These are phyloP conservation scores for Acanthopleura granulata DNA, from an alignment of 2,888 invertebrate species.

Conservation along the genomic window DNA sequence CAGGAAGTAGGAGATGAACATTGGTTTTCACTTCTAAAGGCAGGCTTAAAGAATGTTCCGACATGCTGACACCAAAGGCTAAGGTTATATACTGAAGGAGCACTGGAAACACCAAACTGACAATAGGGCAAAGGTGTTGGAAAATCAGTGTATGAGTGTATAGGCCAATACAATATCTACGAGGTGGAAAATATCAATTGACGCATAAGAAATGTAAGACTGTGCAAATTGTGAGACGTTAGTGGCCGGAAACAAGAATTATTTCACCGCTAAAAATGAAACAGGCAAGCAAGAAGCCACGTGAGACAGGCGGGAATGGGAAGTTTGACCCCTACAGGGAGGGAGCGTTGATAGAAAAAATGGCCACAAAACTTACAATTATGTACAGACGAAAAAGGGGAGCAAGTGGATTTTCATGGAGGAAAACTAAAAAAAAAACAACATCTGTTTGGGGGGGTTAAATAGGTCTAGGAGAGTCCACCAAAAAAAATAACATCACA, in stretches of 20 bases:
- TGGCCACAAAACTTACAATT: not conserved
- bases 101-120: not conserved
- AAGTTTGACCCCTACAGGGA: not conserved
- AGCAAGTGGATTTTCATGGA: not conserved
- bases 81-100: constrained; percentile 3
- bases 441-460: not conserved
- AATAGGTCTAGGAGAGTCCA: not conserved
- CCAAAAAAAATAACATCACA: not conserved
- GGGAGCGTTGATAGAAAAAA: not conserved
- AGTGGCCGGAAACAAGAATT: constrained; percentile 6
- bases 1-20: not conserved
- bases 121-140: constrained; percentile 3
- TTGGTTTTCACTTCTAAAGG: not conserved
- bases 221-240: constrained; percentile 17
- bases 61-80: constrained; percentile 12
- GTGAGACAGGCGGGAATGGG: constrained; percentile 16
- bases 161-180: not conserved
- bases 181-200: not conserved
- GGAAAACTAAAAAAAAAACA: not conserved
- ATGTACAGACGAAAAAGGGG: not conserved
- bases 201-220: not conserved
- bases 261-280: not conserved
- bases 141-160: not conserved
- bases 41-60: not conserved
- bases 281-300: constrained; percentile 19